These are phyloP conservation scores for Schizopygopsis malacanthus DNA, from an alignment of 2,797 vertebrate genomes.

Conservation along the genomic window DNA sequence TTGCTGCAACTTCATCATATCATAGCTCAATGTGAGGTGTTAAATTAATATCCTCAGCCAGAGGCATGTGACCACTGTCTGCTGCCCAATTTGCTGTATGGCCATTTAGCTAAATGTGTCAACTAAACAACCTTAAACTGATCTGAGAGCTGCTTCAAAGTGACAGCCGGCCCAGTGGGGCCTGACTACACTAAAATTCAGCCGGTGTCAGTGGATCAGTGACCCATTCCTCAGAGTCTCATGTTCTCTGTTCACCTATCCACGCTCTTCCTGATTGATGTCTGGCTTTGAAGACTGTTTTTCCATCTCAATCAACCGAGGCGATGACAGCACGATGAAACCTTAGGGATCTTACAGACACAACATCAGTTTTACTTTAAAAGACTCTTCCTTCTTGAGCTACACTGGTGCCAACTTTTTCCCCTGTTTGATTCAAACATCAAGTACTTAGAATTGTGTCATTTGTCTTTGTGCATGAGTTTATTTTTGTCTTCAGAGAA, in stretches of 20 bases:
- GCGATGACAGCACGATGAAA: background rate
- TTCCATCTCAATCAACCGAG: background rate
- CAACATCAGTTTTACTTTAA: slow-evolving; percentile 23
- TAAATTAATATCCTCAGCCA: slow-evolving; percentile 67
- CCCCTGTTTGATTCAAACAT: background rate
- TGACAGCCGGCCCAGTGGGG: slow-evolving; percentile 69
- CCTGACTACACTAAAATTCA: slow-evolving; percentile 58
- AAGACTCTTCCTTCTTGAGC: slow-evolving; percentile 6
- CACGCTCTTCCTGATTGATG: background rate
- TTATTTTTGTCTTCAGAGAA: slow-evolving; percentile 27
- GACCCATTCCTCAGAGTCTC: slow-evolving; percentile 27
- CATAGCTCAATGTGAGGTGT: slow-evolving; percentile 54
- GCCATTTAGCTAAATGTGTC: slow-evolving; percentile 77
- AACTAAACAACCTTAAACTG: slow-evolving; percentile 79
- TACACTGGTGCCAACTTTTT: background rate
- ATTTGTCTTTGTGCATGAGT: slow-evolving; percentile 13
- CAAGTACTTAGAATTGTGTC: background rate
- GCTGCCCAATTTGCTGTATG: slow-evolving; percentile 70
- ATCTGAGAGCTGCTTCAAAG: slow-evolving; percentile 68
- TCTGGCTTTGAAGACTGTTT: slow-evolving; percentile 5
- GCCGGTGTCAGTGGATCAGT: slow-evolving; percentile 57
- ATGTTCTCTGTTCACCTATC: slow-evolving; percentile 16
- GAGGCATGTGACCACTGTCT: slow-evolving; percentile 63
- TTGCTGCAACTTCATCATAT: slow-evolving; percentile 69
- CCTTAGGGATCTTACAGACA: slow-evolving; percentile 13